Base-by-base conservation (phyloP, 2,797 vertebrate genomes). In the Silurus aristotelis region DNA sequence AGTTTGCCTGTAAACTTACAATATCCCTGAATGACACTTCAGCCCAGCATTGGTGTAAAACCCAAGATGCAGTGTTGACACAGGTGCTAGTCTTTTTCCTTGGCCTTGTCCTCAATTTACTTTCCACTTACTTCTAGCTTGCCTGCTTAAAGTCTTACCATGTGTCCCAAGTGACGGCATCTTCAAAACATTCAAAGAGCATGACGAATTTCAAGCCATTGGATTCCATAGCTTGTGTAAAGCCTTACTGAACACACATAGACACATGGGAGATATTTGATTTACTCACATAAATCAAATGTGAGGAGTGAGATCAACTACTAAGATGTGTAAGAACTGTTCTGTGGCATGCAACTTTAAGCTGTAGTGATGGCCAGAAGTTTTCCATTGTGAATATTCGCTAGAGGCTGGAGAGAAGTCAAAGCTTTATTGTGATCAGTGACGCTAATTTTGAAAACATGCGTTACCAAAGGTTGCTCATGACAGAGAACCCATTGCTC, bases 31-130 rank as follows among this genome's bases (percentile, higher is more conserved):
- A 90, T 82, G 68, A 87, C 82, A 72, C 86, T 22, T 67, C n/a
- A 46, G 77, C 87, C 84, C 82, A 64, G 76, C 72, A 83, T 89
- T 84, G 48, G 88, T 85, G 85, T 83, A 88, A 48, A 80, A 67
- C 71, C 63, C 25, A 73, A 79, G 63, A 80, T 83, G 80, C 84
- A 19, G 8, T 90, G 88, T 90, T 89, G 89, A 90, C 84, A 84
- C 88, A 90, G 88, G 85, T 90, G 88, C 71, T 88, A 81, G 72
- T 81, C 84, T 87, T 83, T 88, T 86, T 67, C 76, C 72, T 83
- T 83, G 83, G 80, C 84, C 72, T 81, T 48, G 20, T 87, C 61
- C 66, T 83, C 27, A 61, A 52, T 88, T 88, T 89, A 80, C 80
- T 75, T 63, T 86, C 83, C 82, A 88, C 88, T 86, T 84, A 86